phyloP scores from a whole-genome alignment of 2,888 invertebrate genomes.

The Cyclophora punctaria region DNA sequence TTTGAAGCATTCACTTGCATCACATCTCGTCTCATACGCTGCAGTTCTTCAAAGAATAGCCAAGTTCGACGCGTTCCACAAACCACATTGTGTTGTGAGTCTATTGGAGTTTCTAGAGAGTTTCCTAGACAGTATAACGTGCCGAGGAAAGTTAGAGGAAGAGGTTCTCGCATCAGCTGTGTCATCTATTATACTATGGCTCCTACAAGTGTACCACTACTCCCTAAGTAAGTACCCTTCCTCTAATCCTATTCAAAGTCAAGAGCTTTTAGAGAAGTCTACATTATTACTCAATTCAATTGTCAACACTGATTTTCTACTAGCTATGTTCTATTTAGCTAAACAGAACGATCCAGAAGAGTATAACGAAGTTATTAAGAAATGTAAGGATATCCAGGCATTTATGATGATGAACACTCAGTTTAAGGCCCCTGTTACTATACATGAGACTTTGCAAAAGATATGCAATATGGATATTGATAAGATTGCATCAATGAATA shows the following conservation, averaged over 20 bases:
- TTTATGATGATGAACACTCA: constrained; percentile 75
- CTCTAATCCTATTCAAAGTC: constrained; percentile 65
- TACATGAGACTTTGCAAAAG: constrained; percentile 77
- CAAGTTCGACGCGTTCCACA: constrained; percentile 90
- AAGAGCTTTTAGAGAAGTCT: constrained; percentile 81
- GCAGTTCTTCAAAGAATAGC: constrained; percentile 91
- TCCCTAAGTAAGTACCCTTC: constrained; percentile 64
- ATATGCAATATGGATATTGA: constrained; percentile 78
- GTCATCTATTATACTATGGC: constrained; percentile 87
- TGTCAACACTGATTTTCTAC: constrained; percentile 82
- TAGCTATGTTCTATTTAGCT: constrained; percentile 88
- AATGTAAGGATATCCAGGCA: constrained; percentile 82
- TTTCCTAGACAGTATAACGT: constrained; percentile 77
- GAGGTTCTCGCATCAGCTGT: constrained; percentile 87
- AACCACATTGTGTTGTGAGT: constrained; percentile 91
- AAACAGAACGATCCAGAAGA: constrained; percentile 86
- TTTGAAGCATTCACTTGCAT: constrained; percentile 91
- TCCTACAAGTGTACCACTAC: constrained; percentile 82
- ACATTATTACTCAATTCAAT: constrained; percentile 80
- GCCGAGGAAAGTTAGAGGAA: constrained; percentile 90
- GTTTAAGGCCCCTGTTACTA: constrained; percentile 70
- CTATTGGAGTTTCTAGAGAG: constrained; percentile 89
- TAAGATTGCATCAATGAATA: constrained; percentile 72
- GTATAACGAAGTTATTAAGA: constrained; percentile 79
- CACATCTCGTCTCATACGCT: constrained; percentile 92